Conservation (phyloP, 1,140 invertebrate genomes). For the Drosophila tsacasi region DNA sequence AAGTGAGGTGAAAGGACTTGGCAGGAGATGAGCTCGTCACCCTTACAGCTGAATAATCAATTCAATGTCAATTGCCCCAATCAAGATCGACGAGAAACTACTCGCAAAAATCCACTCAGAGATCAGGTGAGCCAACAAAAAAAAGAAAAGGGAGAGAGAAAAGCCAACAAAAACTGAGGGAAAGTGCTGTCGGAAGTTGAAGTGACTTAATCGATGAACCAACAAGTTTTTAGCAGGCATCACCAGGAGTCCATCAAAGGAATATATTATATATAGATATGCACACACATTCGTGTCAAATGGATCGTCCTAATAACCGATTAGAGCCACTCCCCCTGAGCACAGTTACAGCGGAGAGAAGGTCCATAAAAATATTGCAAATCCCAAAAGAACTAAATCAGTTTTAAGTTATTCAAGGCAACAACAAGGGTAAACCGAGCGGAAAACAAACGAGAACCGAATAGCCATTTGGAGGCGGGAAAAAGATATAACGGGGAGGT, state of each 20-base stretch:
- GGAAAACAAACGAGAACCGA: slow-evolving; percentile 41
- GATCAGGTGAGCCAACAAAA: not conserved
- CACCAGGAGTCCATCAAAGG: not conserved
- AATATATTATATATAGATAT: not conserved
- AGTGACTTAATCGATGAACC: slow-evolving; percentile 1
- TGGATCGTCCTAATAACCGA: slow-evolving; percentile 15
- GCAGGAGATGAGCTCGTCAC: slow-evolving; percentile 9
- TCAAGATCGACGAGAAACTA: slow-evolving; percentile 36
- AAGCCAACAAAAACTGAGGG: not conserved
- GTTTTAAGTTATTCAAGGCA: slow-evolving; percentile 63
- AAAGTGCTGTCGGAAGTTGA: not conserved
- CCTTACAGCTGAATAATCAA: slow-evolving; percentile 50
- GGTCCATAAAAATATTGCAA: slow-evolving; percentile 49
- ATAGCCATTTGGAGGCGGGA: slow-evolving; percentile 52
- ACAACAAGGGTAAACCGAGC: slow-evolving; percentile 16
- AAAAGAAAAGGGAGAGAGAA: not conserved
- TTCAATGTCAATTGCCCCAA: slow-evolving; percentile 65
- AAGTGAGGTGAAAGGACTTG: not conserved
- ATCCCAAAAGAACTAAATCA: slow-evolving; percentile 61
- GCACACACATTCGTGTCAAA: not conserved
- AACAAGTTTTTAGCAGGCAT: slow-evolving; percentile 1
- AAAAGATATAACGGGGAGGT: slow-evolving; percentile 20
- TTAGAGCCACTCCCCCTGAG: not conserved
- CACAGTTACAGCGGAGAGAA: not conserved
- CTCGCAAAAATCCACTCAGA: slow-evolving; percentile 12